Evolutionary conservation across 2,797 vertebrate species (phyloP), one percentile per base, ranked within the genome.

Genomic region (Girardinus metallicus): DNA sequence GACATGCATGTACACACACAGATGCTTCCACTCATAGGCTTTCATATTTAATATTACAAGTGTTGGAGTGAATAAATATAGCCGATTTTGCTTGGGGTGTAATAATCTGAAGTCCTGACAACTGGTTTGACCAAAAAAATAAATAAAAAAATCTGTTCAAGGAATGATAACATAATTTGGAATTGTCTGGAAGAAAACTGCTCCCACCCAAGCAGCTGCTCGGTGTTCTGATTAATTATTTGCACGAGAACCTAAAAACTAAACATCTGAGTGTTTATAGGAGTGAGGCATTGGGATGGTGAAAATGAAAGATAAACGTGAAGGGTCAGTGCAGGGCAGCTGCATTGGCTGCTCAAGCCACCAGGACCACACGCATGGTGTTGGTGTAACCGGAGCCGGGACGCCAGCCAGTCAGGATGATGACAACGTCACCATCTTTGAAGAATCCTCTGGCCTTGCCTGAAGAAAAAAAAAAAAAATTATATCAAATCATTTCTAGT

Each of bases 371-470:
- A 0, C 98, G 97, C 98, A 99, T 99, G 94, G 98, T 99, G 95
- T 99, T 99, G 94, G 98, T 99, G 95, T 96, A 99, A 85, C 99
- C 98, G 0, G 99, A 99, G 75, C 99, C 99, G 0, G 99, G 99
- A 78, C 97, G 98, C 99, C 98, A 99, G 81, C 99, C 98, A 0
- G 98, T 99, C 88, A 99, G 89, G 9, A 99, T 97, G 0, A 99
- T 97, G 83, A 99, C 98, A 72, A 97, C 96, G 1, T 99, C 97
- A 0, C 97, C 97, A 0, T 84, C 93, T 95, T 99, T 99, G 96
- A 99, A 99, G 96, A 99, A 99, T 31, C 98, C 97, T 85, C 97
- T 96, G 2, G 95, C 97, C 91, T 99, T 99, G 71, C 98, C 99
- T 99, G 81, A 23, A 85, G 76, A 71, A 36, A 4, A 23, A 8